phyloP scores from a whole-genome alignment of 2,797 vertebrate genomes.

The Paedocypris micromegethes region DNA sequence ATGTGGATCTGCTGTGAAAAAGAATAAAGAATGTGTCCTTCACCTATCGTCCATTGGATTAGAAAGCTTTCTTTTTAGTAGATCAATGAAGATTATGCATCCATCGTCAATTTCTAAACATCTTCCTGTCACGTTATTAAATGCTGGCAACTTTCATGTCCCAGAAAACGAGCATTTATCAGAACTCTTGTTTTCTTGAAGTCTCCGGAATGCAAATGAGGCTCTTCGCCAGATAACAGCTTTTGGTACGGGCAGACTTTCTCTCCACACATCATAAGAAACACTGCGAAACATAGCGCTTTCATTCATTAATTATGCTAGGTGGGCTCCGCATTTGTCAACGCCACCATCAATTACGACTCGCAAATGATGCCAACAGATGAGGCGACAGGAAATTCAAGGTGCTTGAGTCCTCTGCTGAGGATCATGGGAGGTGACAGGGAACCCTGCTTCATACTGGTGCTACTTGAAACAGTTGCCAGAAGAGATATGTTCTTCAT shows the following conservation, averaged over 20 bases:
- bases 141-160: constrained; percentile 12
- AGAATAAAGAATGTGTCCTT: not conserved
- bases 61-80: not conserved
- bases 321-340: constrained; percentile 61
- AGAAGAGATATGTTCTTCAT: constrained; percentile 68
- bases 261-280: constrained; percentile 50
- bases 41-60: not conserved
- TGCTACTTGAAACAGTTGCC: constrained; percentile 70
- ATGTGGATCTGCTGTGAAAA: not conserved
- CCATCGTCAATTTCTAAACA: not conserved
- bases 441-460: constrained; percentile 59
- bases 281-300: constrained; percentile 52
- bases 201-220: constrained; percentile 53
- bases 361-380: constrained; percentile 62
- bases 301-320: constrained; percentile 65
- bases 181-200: constrained; percentile 10
- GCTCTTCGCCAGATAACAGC: constrained; percentile 48
- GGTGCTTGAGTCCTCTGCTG: constrained; percentile 59
- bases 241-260: constrained; percentile 47
- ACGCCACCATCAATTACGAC: constrained; percentile 55
- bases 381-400: constrained; percentile 65
- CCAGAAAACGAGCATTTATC: constrained; percentile 3
- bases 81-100: not conserved
- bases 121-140: constrained; percentile 9
- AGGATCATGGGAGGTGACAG: constrained; percentile 64